Evolutionary conservation across 2,797 vertebrate species (phyloP).

Genomic region (Bradypodion ventrale): DNA sequence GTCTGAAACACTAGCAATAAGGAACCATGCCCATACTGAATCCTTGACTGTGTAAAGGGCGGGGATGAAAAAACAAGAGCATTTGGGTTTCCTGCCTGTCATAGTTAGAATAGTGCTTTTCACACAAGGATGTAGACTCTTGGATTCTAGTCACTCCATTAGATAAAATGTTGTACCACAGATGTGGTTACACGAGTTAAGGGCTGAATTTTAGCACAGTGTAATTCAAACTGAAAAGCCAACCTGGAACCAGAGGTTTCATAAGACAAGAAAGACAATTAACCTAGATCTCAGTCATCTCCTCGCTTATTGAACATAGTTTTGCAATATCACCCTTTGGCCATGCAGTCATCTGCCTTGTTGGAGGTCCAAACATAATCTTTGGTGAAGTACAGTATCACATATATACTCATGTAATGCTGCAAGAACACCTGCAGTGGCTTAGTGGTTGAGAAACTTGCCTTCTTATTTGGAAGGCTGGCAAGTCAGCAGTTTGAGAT

Average conservation of each 20-base stretch:
- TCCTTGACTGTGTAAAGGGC: neutral
- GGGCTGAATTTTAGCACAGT: neutral
- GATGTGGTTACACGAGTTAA: neutral
- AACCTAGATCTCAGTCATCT: neutral
- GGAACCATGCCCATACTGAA: neutral
- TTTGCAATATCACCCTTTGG: neutral
- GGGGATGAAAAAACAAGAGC: neutral
- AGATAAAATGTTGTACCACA: neutral
- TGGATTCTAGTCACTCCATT: neutral
- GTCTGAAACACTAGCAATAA: neutral
- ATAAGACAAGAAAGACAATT: neutral
- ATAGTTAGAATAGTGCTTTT: neutral
- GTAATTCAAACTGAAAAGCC: neutral
- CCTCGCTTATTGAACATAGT: too few relatives aligned
- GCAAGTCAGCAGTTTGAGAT: too few relatives aligned
- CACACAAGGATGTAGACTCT: neutral
- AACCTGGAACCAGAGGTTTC: neutral
- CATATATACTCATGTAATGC: neutral
- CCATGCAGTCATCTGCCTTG: neutral
- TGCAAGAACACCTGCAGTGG: neutral
- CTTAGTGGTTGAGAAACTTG: too few relatives aligned
- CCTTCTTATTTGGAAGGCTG: too few relatives aligned
- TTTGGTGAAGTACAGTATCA: too few relatives aligned
- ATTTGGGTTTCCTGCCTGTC: neutral
- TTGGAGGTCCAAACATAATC: neutral